Evolutionary conservation across 2,113 vertebrate genomes (phyloP).

Genomic region (Garra rufa): DNA sequence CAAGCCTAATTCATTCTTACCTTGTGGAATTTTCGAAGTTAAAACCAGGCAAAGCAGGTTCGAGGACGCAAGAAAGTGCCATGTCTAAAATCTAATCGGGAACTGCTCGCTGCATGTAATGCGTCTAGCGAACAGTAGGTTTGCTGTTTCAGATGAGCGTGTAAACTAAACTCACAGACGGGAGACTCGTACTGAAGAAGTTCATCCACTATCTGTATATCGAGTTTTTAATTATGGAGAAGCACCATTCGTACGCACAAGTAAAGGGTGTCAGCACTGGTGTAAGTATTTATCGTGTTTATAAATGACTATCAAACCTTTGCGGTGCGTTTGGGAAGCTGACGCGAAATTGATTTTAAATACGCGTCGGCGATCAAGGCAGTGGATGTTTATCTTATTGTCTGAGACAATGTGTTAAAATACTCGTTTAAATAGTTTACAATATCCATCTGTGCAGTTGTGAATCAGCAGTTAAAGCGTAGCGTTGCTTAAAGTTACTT

Average conservation of each 20-base stretch:
- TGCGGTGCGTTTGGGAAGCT: neutral
- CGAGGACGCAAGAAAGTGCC: constrained; percentile 66
- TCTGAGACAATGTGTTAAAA: neutral
- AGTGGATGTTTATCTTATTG: neutral
- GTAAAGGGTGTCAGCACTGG: constrained; percentile 76
- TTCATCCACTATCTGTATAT: neutral
- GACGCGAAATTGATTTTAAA: neutral
- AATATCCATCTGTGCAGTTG: neutral
- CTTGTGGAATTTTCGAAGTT: constrained; percentile 72
- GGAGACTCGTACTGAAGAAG: neutral
- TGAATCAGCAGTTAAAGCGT: neutral
- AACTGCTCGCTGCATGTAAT: neutral
- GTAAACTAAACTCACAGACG: neutral
- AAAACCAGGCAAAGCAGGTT: constrained; percentile 69
- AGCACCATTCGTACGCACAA: constrained; percentile 46
- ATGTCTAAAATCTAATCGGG: constrained; percentile 50
- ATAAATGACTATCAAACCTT: neutral
- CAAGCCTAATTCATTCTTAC: constrained; percentile 47
- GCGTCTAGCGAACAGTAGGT: neutral
- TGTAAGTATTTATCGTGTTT: constrained; percentile 64
- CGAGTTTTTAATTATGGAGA: constrained; percentile 64
- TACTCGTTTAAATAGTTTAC: neutral
- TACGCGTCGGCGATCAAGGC: neutral
- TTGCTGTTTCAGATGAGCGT: neutral
- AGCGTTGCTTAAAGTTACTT: constrained; percentile 41